These are phyloP conservation scores for Coboldia fuscipes DNA, from an alignment of 1,140 invertebrate species.

Conservation along the genomic window DNA sequence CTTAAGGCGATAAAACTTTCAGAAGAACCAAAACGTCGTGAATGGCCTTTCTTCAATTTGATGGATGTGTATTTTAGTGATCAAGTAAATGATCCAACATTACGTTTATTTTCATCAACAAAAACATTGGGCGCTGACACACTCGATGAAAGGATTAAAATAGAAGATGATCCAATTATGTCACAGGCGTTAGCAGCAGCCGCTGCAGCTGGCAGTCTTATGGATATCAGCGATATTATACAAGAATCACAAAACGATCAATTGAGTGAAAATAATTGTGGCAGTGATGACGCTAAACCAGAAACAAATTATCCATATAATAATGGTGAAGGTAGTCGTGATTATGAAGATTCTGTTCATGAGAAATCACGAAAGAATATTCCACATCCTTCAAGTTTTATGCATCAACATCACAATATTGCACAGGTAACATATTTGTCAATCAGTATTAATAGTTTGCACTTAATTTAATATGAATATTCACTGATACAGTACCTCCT, in stretches of 20 bases:
- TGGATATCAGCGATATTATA: slow-evolving; percentile 20
- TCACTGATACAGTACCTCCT: slow-evolving; percentile 24
- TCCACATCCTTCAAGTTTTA: not conserved
- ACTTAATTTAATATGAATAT: not conserved
- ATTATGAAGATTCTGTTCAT: not conserved
- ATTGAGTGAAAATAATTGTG: slow-evolving; percentile 8
- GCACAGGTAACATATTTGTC: slow-evolving; percentile 9
- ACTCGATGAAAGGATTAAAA: slow-evolving; percentile 17
- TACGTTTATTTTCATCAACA: slow-evolving; percentile 19
- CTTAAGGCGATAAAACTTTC: slow-evolving; percentile 19
- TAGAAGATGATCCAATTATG: slow-evolving; percentile 21
- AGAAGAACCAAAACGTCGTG: slow-evolving; percentile 21
- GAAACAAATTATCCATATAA: too few relatives aligned
- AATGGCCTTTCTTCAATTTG: slow-evolving; percentile 21
- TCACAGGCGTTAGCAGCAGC: slow-evolving; percentile 20
- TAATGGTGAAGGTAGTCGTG: too few relatives aligned
- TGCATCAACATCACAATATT: slow-evolving; percentile 20
- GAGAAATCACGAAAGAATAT: not conserved
- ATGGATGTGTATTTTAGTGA: slow-evolving; percentile 22
- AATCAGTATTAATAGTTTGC: not conserved
- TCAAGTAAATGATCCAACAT: slow-evolving; percentile 20
- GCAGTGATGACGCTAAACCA: slow-evolving; percentile 1
- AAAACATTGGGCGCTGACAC: slow-evolving; percentile 18
- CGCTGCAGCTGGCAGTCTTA: slow-evolving; percentile 17
- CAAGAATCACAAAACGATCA: slow-evolving; percentile 12